Base-by-base conservation (phyloP, 2,113 vertebrate genomes). In the Hiodon tergisus region DNA sequence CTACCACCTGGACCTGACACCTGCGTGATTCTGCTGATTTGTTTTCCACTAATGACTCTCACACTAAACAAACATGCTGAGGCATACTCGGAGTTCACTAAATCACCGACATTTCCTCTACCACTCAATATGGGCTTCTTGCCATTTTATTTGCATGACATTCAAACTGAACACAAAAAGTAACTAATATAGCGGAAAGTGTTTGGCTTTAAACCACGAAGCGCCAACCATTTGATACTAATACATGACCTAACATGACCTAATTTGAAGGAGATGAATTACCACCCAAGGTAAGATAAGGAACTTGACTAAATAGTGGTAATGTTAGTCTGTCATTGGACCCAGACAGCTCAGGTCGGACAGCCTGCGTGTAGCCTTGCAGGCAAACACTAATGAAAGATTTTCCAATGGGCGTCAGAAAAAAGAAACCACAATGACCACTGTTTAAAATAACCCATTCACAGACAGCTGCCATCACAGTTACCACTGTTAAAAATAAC, bases 1-100 rank as follows among this genome's bases (percentile, higher is more conserved):
- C 73, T 75, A 63, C 68, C 73, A 75, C 73, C 65, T 68, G 54
- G 14, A n/a, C 4, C 16, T 51, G 13, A 7, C 13, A 57, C 51
- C 54, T 59, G 54, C 3, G 55, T 75, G 54, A 68, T 54, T 59
- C 65, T 52, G 73, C 54, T 71, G 70, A 59, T 2, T 13, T 67
- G 10, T 46, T 67, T 67, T 59, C 70, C 70, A 71, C 6, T 1
- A 71, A 59, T 59, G 70, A 60, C 55, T 31, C 70, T 17, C 50
- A n/a, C 70, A 58, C 31, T 48, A 46, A 11, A 52, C 48, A 54
- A 54, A 4, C 68, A 54, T 31, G 31, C 31, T 31, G 31, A 31
- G 31, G 31, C 31, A 31, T 31, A 31, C 31, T 31, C 31, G 31
- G 31, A 31, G 31, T 31, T 31, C 31, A 31, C 31, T 31, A 31